Evolutionary conservation across 2,888 invertebrate species (phyloP).

Genomic region (Eristalis pertinax): DNA sequence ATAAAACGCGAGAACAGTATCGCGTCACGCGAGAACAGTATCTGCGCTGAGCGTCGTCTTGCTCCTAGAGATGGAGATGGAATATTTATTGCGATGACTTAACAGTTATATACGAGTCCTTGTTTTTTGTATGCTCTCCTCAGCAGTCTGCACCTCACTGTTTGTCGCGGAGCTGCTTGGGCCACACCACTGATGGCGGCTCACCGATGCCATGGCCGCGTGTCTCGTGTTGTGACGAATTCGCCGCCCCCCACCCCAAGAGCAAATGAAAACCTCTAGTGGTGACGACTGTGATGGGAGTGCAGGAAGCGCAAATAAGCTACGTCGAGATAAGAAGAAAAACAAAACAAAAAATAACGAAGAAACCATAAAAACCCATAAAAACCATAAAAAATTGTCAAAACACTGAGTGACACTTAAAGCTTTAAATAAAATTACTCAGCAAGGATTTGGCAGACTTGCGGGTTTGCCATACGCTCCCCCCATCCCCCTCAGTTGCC

Average conservation of each 20-base stretch:
- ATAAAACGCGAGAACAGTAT: conserved; percentile 59
- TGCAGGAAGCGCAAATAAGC: conserved; percentile 14
- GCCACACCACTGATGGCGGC: neutral
- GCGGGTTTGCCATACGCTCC: neutral
- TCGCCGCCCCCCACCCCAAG: conserved; percentile 10
- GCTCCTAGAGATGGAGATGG: conserved; percentile 21
- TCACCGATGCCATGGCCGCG: neutral
- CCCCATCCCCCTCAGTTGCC: too few relatives aligned
- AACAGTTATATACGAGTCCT: conserved; percentile 34
- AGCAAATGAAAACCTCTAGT: conserved; percentile 30
- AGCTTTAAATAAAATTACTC: conserved; percentile 55
- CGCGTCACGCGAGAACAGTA: conserved; percentile 41
- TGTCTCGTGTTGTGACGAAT: conserved; percentile 6
- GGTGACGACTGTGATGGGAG: conserved; percentile 5
- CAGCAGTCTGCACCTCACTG: neutral
- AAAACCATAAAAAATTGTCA: conserved; percentile 28
- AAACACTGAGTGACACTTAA: conserved; percentile 50
- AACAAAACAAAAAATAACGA: neutral
- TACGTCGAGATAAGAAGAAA: neutral
- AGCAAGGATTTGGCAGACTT: conserved; percentile 22
- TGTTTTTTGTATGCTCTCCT: neutral
- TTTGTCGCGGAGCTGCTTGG: neutral
- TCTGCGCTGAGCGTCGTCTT: conserved; percentile 13
- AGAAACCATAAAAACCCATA: neutral
- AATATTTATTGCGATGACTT: conserved; percentile 55